Base-by-base conservation (phyloP, 2,888 invertebrate genomes). In the Cybosia mesomella region DNA sequence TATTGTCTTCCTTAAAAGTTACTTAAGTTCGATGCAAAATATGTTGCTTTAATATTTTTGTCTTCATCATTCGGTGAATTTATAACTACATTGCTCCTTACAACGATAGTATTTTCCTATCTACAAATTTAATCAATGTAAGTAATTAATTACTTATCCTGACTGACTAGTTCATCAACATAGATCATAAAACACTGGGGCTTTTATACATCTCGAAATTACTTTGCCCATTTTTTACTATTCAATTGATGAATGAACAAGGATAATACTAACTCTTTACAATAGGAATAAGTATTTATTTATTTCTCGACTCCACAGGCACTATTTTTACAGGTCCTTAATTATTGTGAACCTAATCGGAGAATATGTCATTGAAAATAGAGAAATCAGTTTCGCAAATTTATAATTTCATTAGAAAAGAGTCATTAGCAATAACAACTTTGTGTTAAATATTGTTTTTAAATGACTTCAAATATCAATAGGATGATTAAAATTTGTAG, bases 401-500 rank as follows among this genome's bases (percentile, higher is more conserved):
- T 36, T 13, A 36, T 10, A 11, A 36, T 10, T 36, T 36, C 36
- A 13, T 36, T 39, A 39, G 39, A 39, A 39, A 2, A 15, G 15
- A 36, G 11, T 36, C 13, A 8, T 15, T 18, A 43, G 18, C 43
- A 5, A 18, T 43, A n/a, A 18, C 9, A 8, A 49, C 49, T 18
- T 43, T 49, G 2, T n/a, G n/a, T 9, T 49, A 7, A 43, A 43
- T 43, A 43, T 49, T n/a, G n/a, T n/a, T 49, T 32, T 64, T 7
- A 71, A 68, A 76, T 71, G 36, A 72, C 58, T 71, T 54, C 53
- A 72, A 76, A 72, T 71, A 70, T 80, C 72, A 73, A 78, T 72
- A 60, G 62, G 53, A 77, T 75, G 71, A 71, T 78, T 78, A 73
- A 78, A 75, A 66, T 77, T 66, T 71, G 70, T 70, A 72, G 77